Conservation (phyloP, 2,113 vertebrate genomes). For the Burhinus oedicnemus region DNA sequence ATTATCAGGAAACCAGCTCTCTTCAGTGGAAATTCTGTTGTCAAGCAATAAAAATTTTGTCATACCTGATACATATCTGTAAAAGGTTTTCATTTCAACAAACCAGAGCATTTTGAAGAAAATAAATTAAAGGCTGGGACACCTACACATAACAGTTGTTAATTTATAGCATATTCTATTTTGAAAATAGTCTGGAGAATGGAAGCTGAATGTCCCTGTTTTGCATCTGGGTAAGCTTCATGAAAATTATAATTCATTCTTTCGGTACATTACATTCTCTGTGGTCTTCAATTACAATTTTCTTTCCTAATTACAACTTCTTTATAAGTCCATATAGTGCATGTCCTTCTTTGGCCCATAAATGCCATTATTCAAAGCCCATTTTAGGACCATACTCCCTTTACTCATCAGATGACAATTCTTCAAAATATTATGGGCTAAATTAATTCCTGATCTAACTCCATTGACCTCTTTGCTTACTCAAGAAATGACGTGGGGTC, state of each 20-base stretch:
- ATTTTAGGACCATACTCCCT: background rate
- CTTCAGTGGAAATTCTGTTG: background rate
- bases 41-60: background rate
- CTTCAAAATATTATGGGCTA: background rate
- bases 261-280: background rate
- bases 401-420: background rate
- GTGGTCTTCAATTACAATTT: background rate
- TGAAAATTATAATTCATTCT: background rate
- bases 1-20: background rate
- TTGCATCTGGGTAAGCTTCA: background rate
- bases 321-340: background rate
- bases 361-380: background rate
- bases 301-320: background rate
- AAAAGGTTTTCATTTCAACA: background rate
- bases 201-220: background rate
- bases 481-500: accelerated
- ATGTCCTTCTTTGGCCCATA: background rate
- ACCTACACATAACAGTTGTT: background rate
- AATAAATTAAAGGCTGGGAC: background rate
- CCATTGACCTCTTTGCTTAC: background rate
- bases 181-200: constrained; percentile 1
- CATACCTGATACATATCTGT: background rate
- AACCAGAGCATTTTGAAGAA: background rate
- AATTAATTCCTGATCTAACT: background rate
- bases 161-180: constrained; percentile 9